Evolutionary conservation across 1,140 invertebrate species (phyloP), one percentile per base, ranked within the genome.

Genomic region (Penaeus vannamei): DNA sequence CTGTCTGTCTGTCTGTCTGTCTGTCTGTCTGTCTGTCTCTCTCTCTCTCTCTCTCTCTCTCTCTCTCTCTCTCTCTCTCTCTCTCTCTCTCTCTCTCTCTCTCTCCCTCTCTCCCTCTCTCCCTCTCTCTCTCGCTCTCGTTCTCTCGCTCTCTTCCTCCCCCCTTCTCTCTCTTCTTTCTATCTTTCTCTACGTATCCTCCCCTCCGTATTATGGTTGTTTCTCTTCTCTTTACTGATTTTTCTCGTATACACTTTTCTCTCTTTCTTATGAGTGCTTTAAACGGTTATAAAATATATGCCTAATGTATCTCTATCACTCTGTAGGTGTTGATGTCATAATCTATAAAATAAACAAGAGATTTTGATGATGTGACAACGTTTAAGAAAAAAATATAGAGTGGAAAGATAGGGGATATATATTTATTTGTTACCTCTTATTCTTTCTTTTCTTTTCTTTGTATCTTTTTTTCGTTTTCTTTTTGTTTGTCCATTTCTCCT

Each of bases 31-130:
- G 14, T 77, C 8, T 29, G 5, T 36, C 8, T 77, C n/a, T 36
- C 36, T 23, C 76, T 10, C 7, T 36, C 76, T 10, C n/a, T 42
- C 32, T 8, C 8, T 42, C 79, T 81, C 2, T 42, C 42, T 81
- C 29, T 81, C 79, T 77, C 3, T 77, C 7, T 77, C 42, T 19
- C 26, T 8, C 36, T 77, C 72, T 77, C 1, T 77, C 72, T 77
- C 1, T 77, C 72, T 77, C 26, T 77, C 19, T 83, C 23, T 62
- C 53, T 83, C 22, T 62, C 1, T 83, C 53, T 83, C 22, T 59
- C 81, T 83, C 81, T 83, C 59, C 22, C 59, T 83, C 81, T 83
- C 81, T 83, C 59, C 36, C 59, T 23, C 59, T n/a, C n/a, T 3
- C 26, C 7, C 64, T 23, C 26, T 26, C 2, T 26, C 64, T 5